These are phyloP conservation scores for Drosophila prolongata DNA, from an alignment of 2,888 invertebrate species.

Conservation along the genomic window DNA sequence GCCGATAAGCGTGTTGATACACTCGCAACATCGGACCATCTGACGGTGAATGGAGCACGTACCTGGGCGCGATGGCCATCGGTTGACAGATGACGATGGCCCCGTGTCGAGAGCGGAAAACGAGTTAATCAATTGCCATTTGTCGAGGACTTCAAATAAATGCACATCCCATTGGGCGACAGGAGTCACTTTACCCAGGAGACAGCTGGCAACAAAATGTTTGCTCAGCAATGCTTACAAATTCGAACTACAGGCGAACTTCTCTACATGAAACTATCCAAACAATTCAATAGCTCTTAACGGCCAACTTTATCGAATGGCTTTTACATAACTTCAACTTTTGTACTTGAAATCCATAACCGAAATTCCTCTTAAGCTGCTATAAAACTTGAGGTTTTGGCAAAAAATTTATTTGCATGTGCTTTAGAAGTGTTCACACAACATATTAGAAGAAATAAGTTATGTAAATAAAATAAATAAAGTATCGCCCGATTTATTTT, in stretches of 20 bases:
- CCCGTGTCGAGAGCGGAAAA: background rate
- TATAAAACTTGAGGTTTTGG: background rate
- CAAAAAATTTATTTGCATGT: no score
- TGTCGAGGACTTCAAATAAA: constrained; percentile 40
- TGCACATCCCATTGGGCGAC: constrained; percentile 42
- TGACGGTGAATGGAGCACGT: constrained; percentile 11
- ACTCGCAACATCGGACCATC: constrained; percentile 22
- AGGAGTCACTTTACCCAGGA: constrained; percentile 22
- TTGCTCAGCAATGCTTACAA: constrained; percentile 6
- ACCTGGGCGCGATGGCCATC: constrained; percentile 6
- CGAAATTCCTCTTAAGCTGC: background rate
- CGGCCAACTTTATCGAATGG: background rate
- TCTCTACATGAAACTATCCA: background rate
- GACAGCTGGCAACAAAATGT: constrained; percentile 33
- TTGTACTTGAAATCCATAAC: background rate
- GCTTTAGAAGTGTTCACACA: no score
- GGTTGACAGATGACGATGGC: constrained; percentile 7
- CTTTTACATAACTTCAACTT: background rate
- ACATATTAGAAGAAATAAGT: no score
- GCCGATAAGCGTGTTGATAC: constrained; percentile 30
- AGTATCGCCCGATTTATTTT: no score
- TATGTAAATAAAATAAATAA: no score
- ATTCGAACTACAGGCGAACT: constrained; percentile 3
- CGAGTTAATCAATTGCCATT: constrained; percentile 59
- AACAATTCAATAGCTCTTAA: background rate